Percentiles rank a stretch among this genome's conserved stretches.
These are phyloP conservation scores for Momotus momota DNA, from an alignment of 2,797 vertebrate species.

Conservation along the genomic window DNA sequence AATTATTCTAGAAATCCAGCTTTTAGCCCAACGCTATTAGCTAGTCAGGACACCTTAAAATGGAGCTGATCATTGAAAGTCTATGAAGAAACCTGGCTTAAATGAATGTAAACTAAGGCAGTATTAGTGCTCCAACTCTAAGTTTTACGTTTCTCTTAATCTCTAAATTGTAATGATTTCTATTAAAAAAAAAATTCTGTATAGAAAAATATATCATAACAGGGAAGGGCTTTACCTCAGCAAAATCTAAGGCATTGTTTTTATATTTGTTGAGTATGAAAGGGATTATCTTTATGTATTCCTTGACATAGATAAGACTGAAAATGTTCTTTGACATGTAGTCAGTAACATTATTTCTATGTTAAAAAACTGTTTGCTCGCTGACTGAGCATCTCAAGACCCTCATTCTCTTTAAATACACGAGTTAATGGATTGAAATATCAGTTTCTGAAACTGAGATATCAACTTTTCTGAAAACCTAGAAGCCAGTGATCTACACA, in stretches of 20 bases:
- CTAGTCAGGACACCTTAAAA: background rate
- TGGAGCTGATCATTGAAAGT: background rate
- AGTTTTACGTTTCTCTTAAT: background rate
- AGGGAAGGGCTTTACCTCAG: background rate
- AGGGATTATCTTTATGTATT: background rate
- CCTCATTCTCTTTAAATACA: background rate
- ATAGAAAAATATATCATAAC: background rate
- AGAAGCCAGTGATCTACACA: background rate
- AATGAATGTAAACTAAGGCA: background rate
- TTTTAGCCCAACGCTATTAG: background rate
- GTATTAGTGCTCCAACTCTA: background rate
- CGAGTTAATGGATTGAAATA: constrained; percentile 14
- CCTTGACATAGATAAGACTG: background rate
- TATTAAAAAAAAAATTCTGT: background rate
- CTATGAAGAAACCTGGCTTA: background rate
- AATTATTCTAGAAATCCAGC: background rate
- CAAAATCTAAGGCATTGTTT: background rate
- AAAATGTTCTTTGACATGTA: background rate
- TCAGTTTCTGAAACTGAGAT: background rate
- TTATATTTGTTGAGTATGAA: background rate
- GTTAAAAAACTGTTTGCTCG: background rate
- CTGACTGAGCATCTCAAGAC: background rate
- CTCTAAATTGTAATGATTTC: background rate
- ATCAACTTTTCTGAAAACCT: background rate
- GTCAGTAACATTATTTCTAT: background rate